phyloP scores from a whole-genome alignment of 2,888 invertebrate species.

The Drosophila meridionalis region DNA sequence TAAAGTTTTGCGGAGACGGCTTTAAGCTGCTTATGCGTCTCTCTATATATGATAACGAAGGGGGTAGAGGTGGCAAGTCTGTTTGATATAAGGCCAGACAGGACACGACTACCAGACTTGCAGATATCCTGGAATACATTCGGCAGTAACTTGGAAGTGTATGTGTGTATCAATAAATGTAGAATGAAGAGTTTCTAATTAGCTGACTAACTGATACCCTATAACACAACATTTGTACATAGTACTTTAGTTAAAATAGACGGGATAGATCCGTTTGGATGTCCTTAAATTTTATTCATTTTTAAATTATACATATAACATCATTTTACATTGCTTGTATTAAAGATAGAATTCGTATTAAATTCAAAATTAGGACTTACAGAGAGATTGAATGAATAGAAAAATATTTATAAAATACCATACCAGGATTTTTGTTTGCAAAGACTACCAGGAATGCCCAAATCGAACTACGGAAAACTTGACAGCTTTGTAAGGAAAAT shows the following conservation, averaged over 20 bases:
- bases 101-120: background rate
- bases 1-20: slow-evolving; percentile 66
- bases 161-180: background rate
- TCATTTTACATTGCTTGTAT: no score
- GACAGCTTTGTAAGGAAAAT: no score
- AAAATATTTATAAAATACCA: background rate
- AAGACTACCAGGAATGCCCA: background rate
- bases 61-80: slow-evolving; percentile 5
- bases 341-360: background rate
- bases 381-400: background rate
- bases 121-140: background rate
- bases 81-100: background rate
- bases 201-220: no score
- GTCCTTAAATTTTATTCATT: background rate
- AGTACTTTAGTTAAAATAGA: no score
- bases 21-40: slow-evolving; percentile 71
- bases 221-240: no score
- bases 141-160: background rate
- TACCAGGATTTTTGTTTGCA: background rate
- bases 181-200: background rate
- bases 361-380: background rate
- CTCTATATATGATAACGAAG: slow-evolving; percentile 9
- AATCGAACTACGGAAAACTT: background rate
- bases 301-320: background rate
- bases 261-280: no score